phyloP scores from a whole-genome alignment of 2,888 invertebrate species.

The Argyresthia goedartella region DNA sequence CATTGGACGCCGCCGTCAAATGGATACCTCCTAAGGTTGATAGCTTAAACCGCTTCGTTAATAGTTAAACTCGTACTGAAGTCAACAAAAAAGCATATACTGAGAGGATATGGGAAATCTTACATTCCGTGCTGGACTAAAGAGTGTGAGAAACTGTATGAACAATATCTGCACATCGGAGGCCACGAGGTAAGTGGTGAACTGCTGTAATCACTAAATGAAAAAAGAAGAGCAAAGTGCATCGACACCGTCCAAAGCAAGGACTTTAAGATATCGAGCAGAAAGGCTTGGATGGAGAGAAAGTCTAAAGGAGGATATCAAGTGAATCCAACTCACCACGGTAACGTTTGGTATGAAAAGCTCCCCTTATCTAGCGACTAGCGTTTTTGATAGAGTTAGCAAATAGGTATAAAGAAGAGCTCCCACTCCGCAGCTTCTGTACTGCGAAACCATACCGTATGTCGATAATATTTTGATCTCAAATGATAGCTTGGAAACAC shows the following conservation, averaged over 20 bases:
- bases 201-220: background rate
- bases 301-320: background rate
- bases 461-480: background rate
- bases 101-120: too few relatives aligned
- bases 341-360: background rate
- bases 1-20: background rate
- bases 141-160: too few relatives aligned
- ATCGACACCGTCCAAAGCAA: background rate
- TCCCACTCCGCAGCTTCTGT: background rate
- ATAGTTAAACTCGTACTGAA: background rate
- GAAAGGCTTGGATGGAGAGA: background rate
- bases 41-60: background rate
- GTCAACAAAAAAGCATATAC: too few relatives aligned
- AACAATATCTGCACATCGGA: background rate
- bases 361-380: background rate
- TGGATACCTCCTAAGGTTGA: background rate
- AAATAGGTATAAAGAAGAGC: background rate
- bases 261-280: slow-evolving; percentile 2
- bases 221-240: background rate
- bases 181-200: background rate
- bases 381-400: background rate
- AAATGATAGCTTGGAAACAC: too few relatives aligned
- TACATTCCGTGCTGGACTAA: too few relatives aligned
- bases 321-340: background rate
- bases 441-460: background rate